These are phyloP conservation scores for Pluvialis apricaria DNA, from an alignment of 2,113 vertebrate species.

Conservation along the genomic window DNA sequence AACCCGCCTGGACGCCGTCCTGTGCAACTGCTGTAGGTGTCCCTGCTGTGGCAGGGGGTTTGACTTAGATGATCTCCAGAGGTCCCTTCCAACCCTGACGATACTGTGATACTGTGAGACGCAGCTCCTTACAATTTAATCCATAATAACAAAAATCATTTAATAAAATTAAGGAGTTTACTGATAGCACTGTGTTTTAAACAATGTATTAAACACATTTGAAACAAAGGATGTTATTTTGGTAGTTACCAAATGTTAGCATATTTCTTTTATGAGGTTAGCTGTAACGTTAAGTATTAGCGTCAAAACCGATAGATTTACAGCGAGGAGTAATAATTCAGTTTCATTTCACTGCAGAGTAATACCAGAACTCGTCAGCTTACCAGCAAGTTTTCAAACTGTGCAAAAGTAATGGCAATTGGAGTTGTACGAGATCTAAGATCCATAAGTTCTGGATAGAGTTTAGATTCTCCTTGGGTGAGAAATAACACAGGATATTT, in stretches of 20 bases:
- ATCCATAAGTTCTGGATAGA: conserved; percentile 95
- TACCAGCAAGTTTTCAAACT: conserved; percentile 95
- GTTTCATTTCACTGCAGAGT: neutral
- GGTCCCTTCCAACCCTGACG: too few relatives aligned
- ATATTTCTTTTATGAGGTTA: neutral
- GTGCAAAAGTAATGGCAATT: conserved; percentile 94
- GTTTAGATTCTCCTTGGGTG: conserved; percentile 88
- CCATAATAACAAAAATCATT: neutral
- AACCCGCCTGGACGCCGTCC: too few relatives aligned
- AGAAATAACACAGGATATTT: conserved; percentile 97
- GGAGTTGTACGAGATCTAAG: conserved; percentile 88
- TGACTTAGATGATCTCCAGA: too few relatives aligned
- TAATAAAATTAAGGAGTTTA: neutral
- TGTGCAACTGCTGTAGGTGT: too few relatives aligned
- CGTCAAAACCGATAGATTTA: neutral
- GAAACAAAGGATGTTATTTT: neutral
- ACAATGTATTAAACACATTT: neutral
- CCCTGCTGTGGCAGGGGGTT: too few relatives aligned
- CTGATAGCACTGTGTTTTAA: neutral
- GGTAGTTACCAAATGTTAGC: neutral
- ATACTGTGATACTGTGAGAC: too few relatives aligned
- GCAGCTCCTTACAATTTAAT: neutral
- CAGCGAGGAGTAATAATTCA: neutral
- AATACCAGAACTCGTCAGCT: conserved; percentile 8
- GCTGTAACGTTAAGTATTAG: neutral